Evolutionary conservation across 2,113 vertebrate genomes (phyloP).

Genomic region (human): DNA sequence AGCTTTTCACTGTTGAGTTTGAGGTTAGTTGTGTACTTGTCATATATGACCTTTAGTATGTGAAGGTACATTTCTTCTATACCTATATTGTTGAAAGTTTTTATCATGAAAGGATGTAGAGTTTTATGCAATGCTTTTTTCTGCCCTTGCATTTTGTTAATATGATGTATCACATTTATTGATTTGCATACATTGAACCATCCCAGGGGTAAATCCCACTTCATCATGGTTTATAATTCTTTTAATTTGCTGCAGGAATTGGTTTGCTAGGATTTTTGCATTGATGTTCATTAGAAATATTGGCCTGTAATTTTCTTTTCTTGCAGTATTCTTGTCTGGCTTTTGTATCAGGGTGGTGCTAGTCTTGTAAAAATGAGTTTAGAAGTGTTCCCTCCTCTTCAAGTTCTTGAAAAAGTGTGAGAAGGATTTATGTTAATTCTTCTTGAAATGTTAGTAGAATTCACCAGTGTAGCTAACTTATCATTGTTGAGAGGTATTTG

Average conservation of each 20-base stretch:
- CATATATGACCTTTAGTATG: neutral
- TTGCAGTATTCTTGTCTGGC: too few relatives aligned
- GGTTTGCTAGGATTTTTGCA: neutral
- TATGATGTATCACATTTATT: neutral
- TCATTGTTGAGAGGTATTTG: too few relatives aligned
- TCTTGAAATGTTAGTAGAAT: too few relatives aligned
- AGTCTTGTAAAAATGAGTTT: too few relatives aligned
- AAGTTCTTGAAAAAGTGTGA: too few relatives aligned
- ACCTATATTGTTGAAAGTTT: neutral
- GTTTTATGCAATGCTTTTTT: neutral
- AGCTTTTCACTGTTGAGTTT: neutral
- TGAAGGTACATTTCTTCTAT: neutral
- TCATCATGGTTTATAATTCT: neutral
- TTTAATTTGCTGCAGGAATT: neutral
- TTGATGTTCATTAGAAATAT: neutral
- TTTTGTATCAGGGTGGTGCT: too few relatives aligned
- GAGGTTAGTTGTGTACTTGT: neutral
- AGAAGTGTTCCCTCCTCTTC: too few relatives aligned
- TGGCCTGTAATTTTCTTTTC: neutral
- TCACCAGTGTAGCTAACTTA: too few relatives aligned
- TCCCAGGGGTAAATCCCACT: neutral
- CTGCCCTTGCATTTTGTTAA: neutral
- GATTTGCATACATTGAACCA: neutral
- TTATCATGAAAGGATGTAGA: neutral
- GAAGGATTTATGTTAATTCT: too few relatives aligned